phyloP scores from a whole-genome alignment of 2,113 vertebrate species.

The Oryzias curvinotus region DNA sequence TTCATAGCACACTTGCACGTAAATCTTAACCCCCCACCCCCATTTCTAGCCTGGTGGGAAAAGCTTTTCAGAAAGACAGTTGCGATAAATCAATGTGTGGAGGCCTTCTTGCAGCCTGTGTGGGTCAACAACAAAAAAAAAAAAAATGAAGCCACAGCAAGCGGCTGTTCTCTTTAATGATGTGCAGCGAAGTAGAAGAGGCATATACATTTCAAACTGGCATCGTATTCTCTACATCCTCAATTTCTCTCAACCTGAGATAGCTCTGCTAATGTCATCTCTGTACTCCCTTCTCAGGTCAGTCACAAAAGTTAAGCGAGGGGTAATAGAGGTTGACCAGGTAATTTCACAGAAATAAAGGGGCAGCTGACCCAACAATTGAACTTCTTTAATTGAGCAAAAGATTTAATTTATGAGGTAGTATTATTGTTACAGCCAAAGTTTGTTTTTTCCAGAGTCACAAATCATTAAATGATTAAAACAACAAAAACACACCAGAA shows the following conservation, averaged over 20 bases:
- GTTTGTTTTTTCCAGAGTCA: not conserved
- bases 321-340: conserved; percentile 11
- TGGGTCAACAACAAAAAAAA: conserved; percentile 48
- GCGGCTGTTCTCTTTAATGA: conserved; percentile 73
- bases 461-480: conserved; percentile 15
- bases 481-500: not conserved
- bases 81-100: conserved; percentile 72
- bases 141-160: conserved; percentile 63
- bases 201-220: conserved; percentile 73
- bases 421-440: not conserved
- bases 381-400: conserved; percentile 3
- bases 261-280: conserved; percentile 70
- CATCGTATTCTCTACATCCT: conserved; percentile 64
- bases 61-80: conserved; percentile 69
- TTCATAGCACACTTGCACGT: conserved; percentile 63
- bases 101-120: conserved; percentile 59
- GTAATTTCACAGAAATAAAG: conserved; percentile 3
- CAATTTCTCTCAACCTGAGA: conserved; percentile 50
- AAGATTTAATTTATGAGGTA: not conserved
- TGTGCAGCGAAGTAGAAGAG: conserved; percentile 70
- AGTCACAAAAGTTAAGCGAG: conserved; percentile 21
- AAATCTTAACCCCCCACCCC: conserved; percentile 53
- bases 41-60: conserved; percentile 66
- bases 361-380: not conserved
- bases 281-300: conserved; percentile 44